phyloP scores from a whole-genome alignment of 2,888 invertebrate species.

The Cyclophora albipunctata region DNA sequence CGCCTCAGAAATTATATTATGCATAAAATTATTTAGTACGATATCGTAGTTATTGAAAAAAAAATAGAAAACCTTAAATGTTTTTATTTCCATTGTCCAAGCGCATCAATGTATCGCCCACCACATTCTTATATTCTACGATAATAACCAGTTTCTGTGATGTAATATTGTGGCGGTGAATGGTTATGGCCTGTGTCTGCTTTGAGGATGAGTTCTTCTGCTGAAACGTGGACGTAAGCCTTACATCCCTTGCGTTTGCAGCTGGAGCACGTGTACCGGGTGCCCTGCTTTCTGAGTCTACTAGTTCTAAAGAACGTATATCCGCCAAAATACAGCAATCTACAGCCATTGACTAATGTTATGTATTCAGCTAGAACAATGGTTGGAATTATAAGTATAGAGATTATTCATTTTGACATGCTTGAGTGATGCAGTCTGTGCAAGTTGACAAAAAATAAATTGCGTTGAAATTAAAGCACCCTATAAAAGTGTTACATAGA shows the following conservation, averaged over 20 bases:
- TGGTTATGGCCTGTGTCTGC: conserved; percentile 18
- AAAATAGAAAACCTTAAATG: too few species aligned
- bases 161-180: conserved; percentile 2
- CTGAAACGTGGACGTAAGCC: conserved; percentile 21
- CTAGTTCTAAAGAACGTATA: conserved; percentile 24
- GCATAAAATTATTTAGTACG: too few species aligned
- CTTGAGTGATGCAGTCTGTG: too few species aligned
- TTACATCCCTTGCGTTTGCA: conserved; percentile 17
- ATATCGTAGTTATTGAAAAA: too few species aligned
- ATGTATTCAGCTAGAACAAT: conserved; percentile 25
- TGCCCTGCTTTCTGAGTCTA: conserved; percentile 14
- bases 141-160: too few species aligned
- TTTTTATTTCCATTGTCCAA: too few species aligned
- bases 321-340: conserved; percentile 24
- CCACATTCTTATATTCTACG: too few species aligned
- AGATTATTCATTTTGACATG: background rate
- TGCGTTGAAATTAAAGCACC: too few species aligned
- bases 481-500: too few species aligned
- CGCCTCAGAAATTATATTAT: too few species aligned
- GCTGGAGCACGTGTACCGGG: conserved; percentile 32
- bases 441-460: too few species aligned
- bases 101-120: too few species aligned
- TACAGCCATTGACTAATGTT: conserved; percentile 22
- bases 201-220: conserved; percentile 9
- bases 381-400: background rate